Percentiles rank a stretch among this genome's conserved stretches.
phyloP scores from a whole-genome alignment of 2,113 vertebrate species.

The Semicossyphus pulcher region DNA sequence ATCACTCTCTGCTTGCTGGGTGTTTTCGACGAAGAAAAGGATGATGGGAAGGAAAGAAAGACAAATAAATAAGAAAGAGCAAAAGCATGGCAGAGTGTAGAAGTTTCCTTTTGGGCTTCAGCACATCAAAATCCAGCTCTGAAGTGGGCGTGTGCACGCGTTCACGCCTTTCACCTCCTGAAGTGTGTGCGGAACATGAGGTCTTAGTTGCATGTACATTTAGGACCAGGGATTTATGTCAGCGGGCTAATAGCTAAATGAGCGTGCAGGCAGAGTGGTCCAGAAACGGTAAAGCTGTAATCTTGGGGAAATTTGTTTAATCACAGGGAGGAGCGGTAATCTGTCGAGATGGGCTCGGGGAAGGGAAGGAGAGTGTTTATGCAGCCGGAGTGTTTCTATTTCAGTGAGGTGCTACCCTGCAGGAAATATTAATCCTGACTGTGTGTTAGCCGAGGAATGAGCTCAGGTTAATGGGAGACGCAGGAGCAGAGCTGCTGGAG shows the following conservation, averaged over 20 bases:
- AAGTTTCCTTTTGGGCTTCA: background rate
- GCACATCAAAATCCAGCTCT: background rate
- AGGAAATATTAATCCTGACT: conserved; percentile 66
- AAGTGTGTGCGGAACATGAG: conserved; percentile 14
- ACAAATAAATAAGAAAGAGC: background rate
- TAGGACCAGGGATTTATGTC: conserved; percentile 72
- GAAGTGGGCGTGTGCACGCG: background rate
- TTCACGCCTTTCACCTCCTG: conserved; percentile 21
- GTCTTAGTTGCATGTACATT: conserved; percentile 41
- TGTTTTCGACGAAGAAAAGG: conserved; percentile 10
- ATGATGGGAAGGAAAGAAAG: background rate
- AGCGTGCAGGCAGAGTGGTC: conserved; percentile 48
- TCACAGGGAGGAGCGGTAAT: conserved; percentile 71
- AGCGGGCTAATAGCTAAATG: conserved; percentile 62
- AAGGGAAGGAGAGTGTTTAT: conserved; percentile 53
- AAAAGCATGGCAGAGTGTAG: conserved; percentile 19
- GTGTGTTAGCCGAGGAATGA: conserved; percentile 30
- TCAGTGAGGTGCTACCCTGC: conserved; percentile 61
- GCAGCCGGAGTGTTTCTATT: conserved; percentile 56
- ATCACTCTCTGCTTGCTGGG: conserved; percentile 39
- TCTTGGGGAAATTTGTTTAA: conserved; percentile 72
- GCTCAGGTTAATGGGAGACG: conserved; percentile 52
- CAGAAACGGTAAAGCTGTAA: conserved; percentile 59
- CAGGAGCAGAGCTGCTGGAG: background rate
- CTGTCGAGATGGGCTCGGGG: conserved; percentile 65